Percentiles rank a stretch among this genome's conserved stretches.
phyloP scores from a whole-genome alignment of 2,113 vertebrate species.

The Psittacus erithacus region DNA sequence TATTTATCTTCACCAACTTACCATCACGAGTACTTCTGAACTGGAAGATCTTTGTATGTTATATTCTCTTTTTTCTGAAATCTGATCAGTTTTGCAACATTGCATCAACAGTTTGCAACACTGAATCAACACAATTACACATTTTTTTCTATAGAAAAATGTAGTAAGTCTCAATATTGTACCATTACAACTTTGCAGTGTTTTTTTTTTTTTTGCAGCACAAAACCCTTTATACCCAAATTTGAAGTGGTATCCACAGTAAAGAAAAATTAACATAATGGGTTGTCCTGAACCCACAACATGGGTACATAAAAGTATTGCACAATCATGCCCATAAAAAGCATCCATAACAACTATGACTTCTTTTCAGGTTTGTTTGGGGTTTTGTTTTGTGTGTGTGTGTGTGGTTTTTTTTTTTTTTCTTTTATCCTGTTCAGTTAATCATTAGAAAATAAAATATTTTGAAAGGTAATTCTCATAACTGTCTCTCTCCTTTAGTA shows the following conservation, averaged over 20 bases:
- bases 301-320: background rate
- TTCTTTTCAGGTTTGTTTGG: background rate
- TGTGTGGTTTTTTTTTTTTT: background rate
- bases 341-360: background rate
- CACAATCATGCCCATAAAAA: background rate
- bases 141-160: background rate
- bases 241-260: background rate
- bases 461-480: background rate
- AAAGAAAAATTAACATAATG: background rate
- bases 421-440: background rate
- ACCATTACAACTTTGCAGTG: background rate
- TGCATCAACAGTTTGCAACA: background rate
- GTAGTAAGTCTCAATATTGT: background rate
- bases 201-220: background rate
- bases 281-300: background rate
- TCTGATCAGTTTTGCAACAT: accelerated
- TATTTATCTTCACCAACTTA: background rate
- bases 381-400: background rate
- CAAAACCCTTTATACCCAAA: background rate
- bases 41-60: background rate
- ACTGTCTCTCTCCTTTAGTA: background rate
- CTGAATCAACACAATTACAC: background rate
- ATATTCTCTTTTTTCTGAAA: background rate
- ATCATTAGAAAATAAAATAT: background rate
- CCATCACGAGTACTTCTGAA: background rate